These are phyloP conservation scores for Allobates femoralis DNA, from an alignment of 2,797 vertebrate species.

Conservation along the genomic window DNA sequence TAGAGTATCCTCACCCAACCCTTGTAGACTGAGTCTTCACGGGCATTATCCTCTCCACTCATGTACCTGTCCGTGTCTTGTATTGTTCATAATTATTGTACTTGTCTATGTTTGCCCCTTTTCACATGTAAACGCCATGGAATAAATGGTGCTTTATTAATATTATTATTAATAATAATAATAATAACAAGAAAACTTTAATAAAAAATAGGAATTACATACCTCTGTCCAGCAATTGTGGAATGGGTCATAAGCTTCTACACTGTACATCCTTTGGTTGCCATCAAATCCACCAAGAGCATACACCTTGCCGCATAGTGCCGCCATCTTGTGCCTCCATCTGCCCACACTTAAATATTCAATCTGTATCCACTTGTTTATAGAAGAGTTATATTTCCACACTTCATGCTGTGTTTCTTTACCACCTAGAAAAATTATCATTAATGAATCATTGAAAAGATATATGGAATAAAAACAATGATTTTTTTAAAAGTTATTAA, in stretches of 20 bases:
- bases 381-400: conserved; percentile 96
- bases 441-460: neutral
- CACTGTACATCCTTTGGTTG: conserved; percentile 85
- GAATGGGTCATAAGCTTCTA: conserved; percentile 94
- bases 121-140: too few species aligned
- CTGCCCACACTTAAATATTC: conserved; percentile 86
- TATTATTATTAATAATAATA: too few species aligned
- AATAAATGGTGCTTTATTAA: too few species aligned
- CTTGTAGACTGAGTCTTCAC: too few species aligned
- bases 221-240: conserved; percentile 97
- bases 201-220: conserved; percentile 24
- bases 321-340: conserved; percentile 98
- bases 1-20: too few species aligned
- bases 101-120: too few species aligned
- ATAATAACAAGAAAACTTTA: neutral
- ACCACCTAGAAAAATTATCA: conserved; percentile 79
- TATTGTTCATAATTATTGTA: too few species aligned
- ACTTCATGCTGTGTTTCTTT: conserved; percentile 95
- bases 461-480: too few species aligned
- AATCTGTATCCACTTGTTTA: conserved; percentile 97
- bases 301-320: conserved; percentile 89
- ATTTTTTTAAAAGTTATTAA: too few species aligned
- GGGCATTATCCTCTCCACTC: too few species aligned
- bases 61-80: too few species aligned
- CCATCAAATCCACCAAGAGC: conserved; percentile 93